phyloP scores from a whole-genome alignment of 2,797 vertebrate genomes.

The Acanthis flammea region DNA sequence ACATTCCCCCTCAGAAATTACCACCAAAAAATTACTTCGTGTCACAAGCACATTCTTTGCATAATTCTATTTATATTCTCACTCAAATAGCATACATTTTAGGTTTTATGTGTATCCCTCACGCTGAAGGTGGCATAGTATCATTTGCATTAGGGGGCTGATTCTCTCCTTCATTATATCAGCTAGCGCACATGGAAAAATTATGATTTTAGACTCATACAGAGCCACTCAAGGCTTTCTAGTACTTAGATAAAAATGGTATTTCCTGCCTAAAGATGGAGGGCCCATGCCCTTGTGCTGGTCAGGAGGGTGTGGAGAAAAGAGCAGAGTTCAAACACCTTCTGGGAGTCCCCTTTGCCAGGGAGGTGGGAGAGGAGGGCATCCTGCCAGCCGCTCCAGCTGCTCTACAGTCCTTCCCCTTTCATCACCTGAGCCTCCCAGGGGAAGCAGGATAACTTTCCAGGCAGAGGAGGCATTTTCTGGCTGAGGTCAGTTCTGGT shows the following conservation, averaged over 20 bases:
- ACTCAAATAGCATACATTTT: not conserved
- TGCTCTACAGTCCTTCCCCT: rapidly evolving
- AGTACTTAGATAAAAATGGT: not conserved
- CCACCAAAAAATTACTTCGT: not conserved
- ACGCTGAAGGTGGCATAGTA: not conserved
- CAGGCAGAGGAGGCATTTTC: not conserved
- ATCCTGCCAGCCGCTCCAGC: not conserved
- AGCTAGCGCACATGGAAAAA: not conserved
- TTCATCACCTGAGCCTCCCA: not conserved
- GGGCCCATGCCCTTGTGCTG: not conserved
- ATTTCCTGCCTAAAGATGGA: not conserved
- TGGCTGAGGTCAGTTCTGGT: rapidly evolving
- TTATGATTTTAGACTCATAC: not conserved
- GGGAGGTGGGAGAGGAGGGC: not conserved
- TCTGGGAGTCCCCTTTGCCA: not conserved
- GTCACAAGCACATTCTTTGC: not conserved
- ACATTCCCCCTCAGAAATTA: not conserved
- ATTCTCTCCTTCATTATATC: not conserved
- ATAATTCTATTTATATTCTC: slow-evolving; percentile 26
- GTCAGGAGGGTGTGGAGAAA: not conserved
- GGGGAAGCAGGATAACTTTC: not conserved
- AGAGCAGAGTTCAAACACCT: not conserved
- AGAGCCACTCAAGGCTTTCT: not conserved
- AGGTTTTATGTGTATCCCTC: not conserved
- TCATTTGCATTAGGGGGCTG: not conserved